Conservation (phyloP, 2,113 vertebrate species). For the Mormoops blainvillei region DNA sequence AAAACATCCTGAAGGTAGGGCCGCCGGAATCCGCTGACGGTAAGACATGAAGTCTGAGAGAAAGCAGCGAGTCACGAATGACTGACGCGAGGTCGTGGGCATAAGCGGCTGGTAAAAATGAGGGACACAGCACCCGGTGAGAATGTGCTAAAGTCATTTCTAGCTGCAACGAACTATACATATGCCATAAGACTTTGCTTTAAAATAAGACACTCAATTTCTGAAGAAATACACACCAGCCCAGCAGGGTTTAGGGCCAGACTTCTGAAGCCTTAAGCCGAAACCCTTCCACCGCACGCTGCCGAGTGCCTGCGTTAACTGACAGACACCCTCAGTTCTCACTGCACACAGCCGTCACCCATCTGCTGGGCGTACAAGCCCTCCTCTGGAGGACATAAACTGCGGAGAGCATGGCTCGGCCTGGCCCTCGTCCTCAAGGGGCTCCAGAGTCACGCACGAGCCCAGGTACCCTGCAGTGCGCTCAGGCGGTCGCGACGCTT, state of each 20-base stretch:
- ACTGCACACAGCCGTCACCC: neutral
- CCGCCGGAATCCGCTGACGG: neutral
- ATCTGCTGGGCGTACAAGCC: neutral
- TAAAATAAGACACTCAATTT: neutral
- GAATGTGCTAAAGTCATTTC: no score
- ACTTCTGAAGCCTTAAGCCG: neutral
- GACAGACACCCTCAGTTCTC: neutral
- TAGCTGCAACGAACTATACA: neutral
- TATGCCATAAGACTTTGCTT: neutral
- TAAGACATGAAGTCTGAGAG: neutral
- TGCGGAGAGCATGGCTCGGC: neutral
- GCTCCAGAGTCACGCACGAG: no score
- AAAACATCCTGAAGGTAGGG: neutral
- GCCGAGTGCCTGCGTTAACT: neutral
- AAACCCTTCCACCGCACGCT: neutral
- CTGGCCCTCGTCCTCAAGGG: neutral
- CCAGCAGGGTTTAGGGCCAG: neutral
- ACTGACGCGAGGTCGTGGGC: neutral
- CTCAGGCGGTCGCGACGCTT: neutral
- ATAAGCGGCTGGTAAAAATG: accelerated
- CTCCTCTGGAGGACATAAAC: neutral
- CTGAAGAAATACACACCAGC: neutral
- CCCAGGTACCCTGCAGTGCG: accelerated
- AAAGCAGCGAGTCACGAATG: neutral
- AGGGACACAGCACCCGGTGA: neutral